Conservation (phyloP, 30 jellyfish, hydroid and myxozoan genomes). For the Phacellophora camtschatica region DNA sequence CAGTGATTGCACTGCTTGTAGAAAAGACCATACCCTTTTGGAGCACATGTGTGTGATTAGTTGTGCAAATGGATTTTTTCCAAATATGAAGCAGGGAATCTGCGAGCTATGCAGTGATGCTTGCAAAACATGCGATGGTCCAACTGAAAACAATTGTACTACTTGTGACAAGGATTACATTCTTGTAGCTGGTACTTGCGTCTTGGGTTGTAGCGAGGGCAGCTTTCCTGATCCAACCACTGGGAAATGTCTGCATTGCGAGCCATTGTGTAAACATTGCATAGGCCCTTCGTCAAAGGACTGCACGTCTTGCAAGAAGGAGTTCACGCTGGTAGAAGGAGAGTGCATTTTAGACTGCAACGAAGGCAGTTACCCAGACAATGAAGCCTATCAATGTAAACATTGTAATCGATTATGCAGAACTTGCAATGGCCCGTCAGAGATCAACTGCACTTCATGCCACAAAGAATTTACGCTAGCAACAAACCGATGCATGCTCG, state of each 20-base stretch:
- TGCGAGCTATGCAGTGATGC: slow-evolving; percentile 60
- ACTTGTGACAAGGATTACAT: slow-evolving; percentile 40
- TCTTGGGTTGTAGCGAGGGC: slow-evolving; percentile 43
- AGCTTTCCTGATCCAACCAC: slow-evolving; percentile 7
- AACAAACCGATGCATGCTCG: slow-evolving; percentile 49
- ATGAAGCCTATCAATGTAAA: slow-evolving; percentile 11
- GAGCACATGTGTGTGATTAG: slow-evolving; percentile 36
- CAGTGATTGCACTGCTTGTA: slow-evolving; percentile 77
- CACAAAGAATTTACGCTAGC: slow-evolving; percentile 31
- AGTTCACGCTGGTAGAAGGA: slow-evolving; percentile 31
- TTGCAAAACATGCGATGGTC: slow-evolving; percentile 78
- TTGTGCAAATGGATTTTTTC: slow-evolving; percentile 29
- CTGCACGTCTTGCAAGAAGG: slow-evolving; percentile 56
- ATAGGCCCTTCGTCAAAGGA: slow-evolving; percentile 32
- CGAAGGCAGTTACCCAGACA: slow-evolving; percentile 47
- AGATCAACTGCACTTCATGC: slow-evolving; percentile 58
- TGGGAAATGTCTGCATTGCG: slow-evolving; percentile 46
- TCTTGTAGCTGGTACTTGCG: slow-evolving; percentile 42
- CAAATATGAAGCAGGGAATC: slow-evolving; percentile 6
- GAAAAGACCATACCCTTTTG: slow-evolving; percentile 32
- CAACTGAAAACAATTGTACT: slow-evolving; percentile 72
- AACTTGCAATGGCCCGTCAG: slow-evolving; percentile 48
- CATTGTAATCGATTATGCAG: slow-evolving; percentile 40
- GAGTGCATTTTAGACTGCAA: slow-evolving; percentile 46
- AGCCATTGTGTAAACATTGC: slow-evolving; percentile 48